A percentile compares a stretch with the other conserved stretches of the same genome.
These are phyloP conservation scores for Tamias sibiricus DNA, from an alignment of 2,113 vertebrate genomes.

Conservation along the genomic window DNA sequence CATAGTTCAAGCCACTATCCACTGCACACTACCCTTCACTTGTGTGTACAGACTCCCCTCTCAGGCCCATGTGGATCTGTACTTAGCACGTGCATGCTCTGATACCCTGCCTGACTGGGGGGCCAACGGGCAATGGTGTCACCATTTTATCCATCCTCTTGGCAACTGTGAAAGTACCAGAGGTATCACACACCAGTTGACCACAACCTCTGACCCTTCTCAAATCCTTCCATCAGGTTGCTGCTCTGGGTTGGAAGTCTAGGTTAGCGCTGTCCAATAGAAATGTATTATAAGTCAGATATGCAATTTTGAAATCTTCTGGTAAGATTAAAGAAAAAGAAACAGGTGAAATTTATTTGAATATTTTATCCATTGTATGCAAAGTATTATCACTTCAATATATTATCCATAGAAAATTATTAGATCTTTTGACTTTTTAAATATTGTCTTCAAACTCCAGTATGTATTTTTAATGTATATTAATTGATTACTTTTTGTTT, in stretches of 20 bases:
- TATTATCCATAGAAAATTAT: background rate
- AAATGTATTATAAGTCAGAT: background rate
- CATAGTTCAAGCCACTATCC: too few relatives aligned
- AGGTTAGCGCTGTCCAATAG: background rate
- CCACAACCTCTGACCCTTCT: background rate
- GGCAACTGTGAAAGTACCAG: background rate
- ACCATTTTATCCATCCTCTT: background rate
- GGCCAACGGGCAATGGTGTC: background rate
- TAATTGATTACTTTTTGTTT: too few relatives aligned
- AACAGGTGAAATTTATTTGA: conserved; percentile 30
- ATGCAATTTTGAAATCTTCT: background rate
- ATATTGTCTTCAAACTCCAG: background rate
- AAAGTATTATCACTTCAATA: conserved; percentile 21
- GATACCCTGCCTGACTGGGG: background rate
- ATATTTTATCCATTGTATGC: background rate
- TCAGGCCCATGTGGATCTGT: accelerated
- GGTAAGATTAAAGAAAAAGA: background rate
- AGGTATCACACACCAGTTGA: background rate
- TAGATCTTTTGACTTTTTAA: background rate
- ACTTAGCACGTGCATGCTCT: background rate
- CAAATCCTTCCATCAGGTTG: background rate
- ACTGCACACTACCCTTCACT: background rate
- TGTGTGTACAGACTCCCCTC: background rate
- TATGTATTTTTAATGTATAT: background rate
- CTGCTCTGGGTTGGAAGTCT: background rate